Percentiles rank a stretch among this genome's conserved stretches.
These are phyloP conservation scores for Synanthedon andrenaeformis DNA, from an alignment of 2,888 invertebrate species.

Conservation along the genomic window DNA sequence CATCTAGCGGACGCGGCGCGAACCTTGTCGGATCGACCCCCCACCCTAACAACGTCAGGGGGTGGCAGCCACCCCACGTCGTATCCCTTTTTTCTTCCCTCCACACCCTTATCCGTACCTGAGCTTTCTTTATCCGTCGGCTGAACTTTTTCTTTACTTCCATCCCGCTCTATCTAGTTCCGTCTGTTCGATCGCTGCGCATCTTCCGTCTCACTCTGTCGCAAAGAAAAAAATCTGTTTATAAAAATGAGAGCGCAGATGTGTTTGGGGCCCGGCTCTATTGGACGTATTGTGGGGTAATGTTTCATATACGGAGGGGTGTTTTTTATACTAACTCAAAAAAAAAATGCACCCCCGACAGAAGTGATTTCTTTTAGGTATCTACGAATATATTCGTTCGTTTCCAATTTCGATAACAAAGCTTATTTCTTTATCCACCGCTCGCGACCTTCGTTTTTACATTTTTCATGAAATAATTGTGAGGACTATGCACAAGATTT, in stretches of 20 bases:
- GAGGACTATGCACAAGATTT: conserved; percentile 38
- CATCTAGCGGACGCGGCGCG: conserved; percentile 56
- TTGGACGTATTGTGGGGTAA: conserved; percentile 60
- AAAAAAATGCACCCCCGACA: conserved; percentile 54
- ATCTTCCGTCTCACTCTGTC: conserved; percentile 29
- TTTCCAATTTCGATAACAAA: conserved; percentile 69
- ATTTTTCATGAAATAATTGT: conserved; percentile 47
- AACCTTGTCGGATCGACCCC: conserved; percentile 38
- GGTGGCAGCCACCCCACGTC: conserved; percentile 53
- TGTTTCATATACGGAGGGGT: conserved; percentile 62
- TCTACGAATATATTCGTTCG: conserved; percentile 48
- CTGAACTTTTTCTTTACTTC: conserved; percentile 59
- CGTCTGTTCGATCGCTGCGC: conserved; percentile 16
- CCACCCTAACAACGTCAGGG: conserved; percentile 22
- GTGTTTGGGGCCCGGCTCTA: conserved; percentile 47
- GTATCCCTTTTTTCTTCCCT: conserved; percentile 67
- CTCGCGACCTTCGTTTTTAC: conserved; percentile 30
- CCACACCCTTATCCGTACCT: conserved; percentile 69
- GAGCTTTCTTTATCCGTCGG: conserved; percentile 66
- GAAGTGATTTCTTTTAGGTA: conserved; percentile 54
- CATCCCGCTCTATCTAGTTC: conserved; percentile 34
- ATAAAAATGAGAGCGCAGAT: conserved; percentile 58
- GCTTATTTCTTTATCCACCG: conserved; percentile 45
- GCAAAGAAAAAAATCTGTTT: conserved; percentile 66
- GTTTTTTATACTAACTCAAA: conserved; percentile 55